phyloP scores from a whole-genome alignment of 2,113 vertebrate genomes.

The Cebidichthys violaceus region DNA sequence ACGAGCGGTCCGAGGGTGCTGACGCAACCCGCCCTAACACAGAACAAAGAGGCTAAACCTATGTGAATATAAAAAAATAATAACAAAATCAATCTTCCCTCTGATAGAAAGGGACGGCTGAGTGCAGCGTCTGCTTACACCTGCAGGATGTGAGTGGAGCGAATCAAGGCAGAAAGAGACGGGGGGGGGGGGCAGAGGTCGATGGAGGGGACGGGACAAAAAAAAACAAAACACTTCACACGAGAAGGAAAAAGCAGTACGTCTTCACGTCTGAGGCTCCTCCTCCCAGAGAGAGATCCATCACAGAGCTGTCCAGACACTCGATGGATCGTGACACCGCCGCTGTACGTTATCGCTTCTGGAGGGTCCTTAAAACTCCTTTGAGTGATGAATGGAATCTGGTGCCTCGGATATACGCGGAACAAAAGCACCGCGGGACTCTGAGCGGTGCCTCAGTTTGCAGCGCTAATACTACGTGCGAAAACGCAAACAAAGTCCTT shows the following conservation, averaged over 20 bases:
- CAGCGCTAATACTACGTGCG: too few relatives aligned
- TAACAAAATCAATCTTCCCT: conserved; percentile 35
- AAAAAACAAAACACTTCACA: too few relatives aligned
- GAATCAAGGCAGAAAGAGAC: background rate
- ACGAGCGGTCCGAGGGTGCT: conserved; percentile 14
- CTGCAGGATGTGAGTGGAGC: conserved; percentile 43
- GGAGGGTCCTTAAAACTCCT: conserved; percentile 22
- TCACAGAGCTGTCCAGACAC: conserved; percentile 17
- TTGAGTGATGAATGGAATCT: background rate
- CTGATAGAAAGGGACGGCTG: conserved; percentile 6
- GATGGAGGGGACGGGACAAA: too few relatives aligned
- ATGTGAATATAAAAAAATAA: conserved; percentile 31
- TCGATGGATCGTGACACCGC: conserved; percentile 7
- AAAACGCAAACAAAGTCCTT: too few relatives aligned
- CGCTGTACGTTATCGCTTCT: conserved; percentile 9
- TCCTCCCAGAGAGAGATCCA: conserved; percentile 12
- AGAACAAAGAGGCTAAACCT: conserved; percentile 34
- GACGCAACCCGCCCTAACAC: conserved; percentile 26
- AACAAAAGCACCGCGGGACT: too few relatives aligned
- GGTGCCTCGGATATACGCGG: too few relatives aligned
- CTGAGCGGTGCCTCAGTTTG: too few relatives aligned
- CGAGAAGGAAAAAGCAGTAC: too few relatives aligned
- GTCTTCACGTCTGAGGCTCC: background rate
- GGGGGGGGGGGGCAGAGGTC: too few relatives aligned
- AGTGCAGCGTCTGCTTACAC: conserved; percentile 51